Percentiles rank a stretch among this genome's conserved stretches.
Conservation (phyloP, 2,797 vertebrate genomes). For the Tadarida brasiliensis region DNA sequence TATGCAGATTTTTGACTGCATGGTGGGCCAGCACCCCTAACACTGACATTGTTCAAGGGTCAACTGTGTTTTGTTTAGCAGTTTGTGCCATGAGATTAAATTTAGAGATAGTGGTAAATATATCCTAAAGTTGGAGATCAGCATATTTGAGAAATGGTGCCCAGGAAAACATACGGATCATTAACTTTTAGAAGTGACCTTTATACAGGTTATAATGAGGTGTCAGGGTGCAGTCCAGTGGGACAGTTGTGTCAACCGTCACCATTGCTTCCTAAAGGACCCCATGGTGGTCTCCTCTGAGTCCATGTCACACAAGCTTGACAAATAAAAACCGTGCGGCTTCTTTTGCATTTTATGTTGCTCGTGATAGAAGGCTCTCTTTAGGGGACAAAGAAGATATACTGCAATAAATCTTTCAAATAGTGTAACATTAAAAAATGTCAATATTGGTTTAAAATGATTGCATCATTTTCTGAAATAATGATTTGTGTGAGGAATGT, state of each 20-base stretch:
- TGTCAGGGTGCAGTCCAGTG: background rate
- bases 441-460: slow-evolving; percentile 81
- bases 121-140: slow-evolving; percentile 15
- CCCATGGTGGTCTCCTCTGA: background rate
- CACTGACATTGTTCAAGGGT: background rate
- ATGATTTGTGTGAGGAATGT: slow-evolving; percentile 75
- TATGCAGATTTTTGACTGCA: background rate
- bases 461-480: slow-evolving; percentile 80
- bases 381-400: background rate
- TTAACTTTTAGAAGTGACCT: slow-evolving; percentile 33
- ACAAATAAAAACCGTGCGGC: background rate
- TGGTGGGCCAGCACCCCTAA: background rate
- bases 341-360: slow-evolving; percentile 11
- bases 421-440: slow-evolving; percentile 73
- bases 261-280: background rate
- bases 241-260: background rate
- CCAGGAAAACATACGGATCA: slow-evolving; percentile 44
- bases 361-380: slow-evolving; percentile 26
- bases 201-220: slow-evolving; percentile 36
- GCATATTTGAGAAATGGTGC: background rate
- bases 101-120: background rate
- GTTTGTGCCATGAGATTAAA: slow-evolving; percentile 30
- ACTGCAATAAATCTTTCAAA: slow-evolving; percentile 52
- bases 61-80: background rate
- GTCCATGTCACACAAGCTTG: background rate